These are phyloP conservation scores for Smithornis capensis DNA, from an alignment of 2,113 vertebrate genomes.

Conservation along the genomic window DNA sequence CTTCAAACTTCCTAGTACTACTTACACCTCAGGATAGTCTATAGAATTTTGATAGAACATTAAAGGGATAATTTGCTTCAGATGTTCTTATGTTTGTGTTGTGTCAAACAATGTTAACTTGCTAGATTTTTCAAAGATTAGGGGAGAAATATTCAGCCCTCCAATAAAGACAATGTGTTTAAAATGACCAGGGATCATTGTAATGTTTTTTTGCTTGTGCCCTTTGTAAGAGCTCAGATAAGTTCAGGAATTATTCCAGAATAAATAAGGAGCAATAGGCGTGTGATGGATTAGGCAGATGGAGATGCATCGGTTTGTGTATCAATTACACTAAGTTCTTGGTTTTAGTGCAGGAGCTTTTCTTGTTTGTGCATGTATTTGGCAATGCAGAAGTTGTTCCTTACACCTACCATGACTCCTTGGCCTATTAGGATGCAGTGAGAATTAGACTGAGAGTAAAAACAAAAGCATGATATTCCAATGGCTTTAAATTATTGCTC, in stretches of 20 bases:
- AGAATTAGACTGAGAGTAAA: conserved; percentile 56
- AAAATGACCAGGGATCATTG: not conserved
- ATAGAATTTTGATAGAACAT: not conserved
- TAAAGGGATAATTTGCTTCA: not conserved
- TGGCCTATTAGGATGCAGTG: conserved; percentile 45
- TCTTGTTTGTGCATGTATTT: not conserved
- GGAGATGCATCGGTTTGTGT: not conserved
- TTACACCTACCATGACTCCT: not conserved
- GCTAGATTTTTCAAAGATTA: not conserved
- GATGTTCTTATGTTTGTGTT: not conserved
- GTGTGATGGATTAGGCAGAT: not conserved
- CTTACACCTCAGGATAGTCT: not conserved
- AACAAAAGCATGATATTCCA: not conserved
- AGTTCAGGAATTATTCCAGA: not conserved
- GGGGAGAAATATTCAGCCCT: not conserved
- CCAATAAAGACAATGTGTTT: not conserved
- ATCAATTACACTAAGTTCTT: not conserved
- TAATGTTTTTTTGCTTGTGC: not conserved
- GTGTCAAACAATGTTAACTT: not conserved
- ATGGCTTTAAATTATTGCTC: not conserved
- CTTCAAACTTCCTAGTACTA: not conserved
- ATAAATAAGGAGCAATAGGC: not conserved
- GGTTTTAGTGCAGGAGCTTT: not conserved
- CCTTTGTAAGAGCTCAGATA: not conserved
- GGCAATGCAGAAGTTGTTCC: not conserved